Evolutionary conservation across 2,113 vertebrate genomes (phyloP).

Genomic region (Nothobranchius kuhntae): DNA sequence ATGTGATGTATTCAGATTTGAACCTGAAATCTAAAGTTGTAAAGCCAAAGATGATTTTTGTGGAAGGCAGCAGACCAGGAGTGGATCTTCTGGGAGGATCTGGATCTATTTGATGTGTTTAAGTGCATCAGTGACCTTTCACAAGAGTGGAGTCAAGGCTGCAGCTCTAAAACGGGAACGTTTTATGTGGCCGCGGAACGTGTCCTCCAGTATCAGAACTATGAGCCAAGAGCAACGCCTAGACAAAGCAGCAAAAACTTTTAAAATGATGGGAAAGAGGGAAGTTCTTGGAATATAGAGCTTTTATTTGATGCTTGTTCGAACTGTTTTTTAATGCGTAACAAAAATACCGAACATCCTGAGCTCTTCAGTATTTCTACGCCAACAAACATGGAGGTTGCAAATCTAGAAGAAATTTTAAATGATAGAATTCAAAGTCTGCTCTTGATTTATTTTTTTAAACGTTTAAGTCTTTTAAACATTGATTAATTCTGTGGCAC

Average conservation of each 20-base stretch:
- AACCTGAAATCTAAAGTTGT: conserved; percentile 22
- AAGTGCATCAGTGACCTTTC: neutral
- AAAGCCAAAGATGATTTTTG: conserved; percentile 69
- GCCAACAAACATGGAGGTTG: neutral
- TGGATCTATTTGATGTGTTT: neutral
- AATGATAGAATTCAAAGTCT: neutral
- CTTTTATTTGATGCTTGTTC: conserved; percentile 34
- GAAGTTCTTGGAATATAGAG: conserved; percentile 3
- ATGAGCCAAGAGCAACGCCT: too few species aligned
- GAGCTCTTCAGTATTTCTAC: conserved; percentile 49
- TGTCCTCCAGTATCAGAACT: neutral
- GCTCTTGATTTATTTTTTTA: neutral
- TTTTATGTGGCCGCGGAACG: too few species aligned
- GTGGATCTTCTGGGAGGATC: neutral
- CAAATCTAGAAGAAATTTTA: conserved; percentile 1
- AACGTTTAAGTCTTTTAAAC: conserved; percentile 1
- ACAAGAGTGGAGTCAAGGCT: too few species aligned
- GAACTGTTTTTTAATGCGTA: conserved; percentile 27
- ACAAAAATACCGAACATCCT: conserved; percentile 27
- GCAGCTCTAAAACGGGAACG: too few species aligned
- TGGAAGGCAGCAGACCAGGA: neutral
- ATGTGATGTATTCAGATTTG: conserved; percentile 20
- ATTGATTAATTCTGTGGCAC: conserved; percentile 29
- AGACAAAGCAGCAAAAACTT: too few species aligned
- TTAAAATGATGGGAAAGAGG: neutral